phyloP scores from a whole-genome alignment of 2,797 vertebrate species.

The Hoplostethus mediterraneus region DNA sequence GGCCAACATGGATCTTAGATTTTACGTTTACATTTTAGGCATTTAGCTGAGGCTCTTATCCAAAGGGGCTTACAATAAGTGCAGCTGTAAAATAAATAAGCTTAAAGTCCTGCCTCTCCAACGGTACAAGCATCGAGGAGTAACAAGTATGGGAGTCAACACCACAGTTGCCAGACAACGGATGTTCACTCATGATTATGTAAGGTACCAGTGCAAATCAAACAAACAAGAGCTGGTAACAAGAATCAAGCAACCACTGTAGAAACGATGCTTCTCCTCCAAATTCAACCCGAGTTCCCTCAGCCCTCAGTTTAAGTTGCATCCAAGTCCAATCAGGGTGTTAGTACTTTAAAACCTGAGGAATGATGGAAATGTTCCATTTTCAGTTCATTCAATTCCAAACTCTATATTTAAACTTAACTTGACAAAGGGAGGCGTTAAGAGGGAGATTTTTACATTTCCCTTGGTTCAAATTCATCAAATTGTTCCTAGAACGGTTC shows the following conservation, averaged over 20 bases:
- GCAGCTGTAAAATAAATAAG: too few relatives aligned
- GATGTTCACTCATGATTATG: neutral
- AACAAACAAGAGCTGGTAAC: neutral
- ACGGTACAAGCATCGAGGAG: neutral
- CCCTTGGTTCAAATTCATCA: constrained; percentile 17
- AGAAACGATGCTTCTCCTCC: neutral
- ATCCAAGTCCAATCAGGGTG: neutral
- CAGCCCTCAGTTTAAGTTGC: neutral
- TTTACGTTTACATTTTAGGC: too few relatives aligned
- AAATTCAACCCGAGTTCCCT: neutral
- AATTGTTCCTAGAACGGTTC: constrained; percentile 12
- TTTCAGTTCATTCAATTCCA: neutral
- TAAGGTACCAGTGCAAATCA: neutral
- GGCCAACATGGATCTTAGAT: too few relatives aligned
- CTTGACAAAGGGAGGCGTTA: neutral
- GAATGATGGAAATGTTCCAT: neutral
- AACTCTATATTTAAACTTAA: constrained; percentile 7
- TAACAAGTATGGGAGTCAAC: neutral
- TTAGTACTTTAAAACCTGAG: neutral
- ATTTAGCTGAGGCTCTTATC: too few relatives aligned
- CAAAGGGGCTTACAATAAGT: too few relatives aligned
- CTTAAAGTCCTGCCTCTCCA: neutral
- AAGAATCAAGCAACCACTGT: neutral
- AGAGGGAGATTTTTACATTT: neutral
- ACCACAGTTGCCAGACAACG: neutral